Conservation (phyloP, 2,113 vertebrate genomes). For the Saccopteryx leptura region DNA sequence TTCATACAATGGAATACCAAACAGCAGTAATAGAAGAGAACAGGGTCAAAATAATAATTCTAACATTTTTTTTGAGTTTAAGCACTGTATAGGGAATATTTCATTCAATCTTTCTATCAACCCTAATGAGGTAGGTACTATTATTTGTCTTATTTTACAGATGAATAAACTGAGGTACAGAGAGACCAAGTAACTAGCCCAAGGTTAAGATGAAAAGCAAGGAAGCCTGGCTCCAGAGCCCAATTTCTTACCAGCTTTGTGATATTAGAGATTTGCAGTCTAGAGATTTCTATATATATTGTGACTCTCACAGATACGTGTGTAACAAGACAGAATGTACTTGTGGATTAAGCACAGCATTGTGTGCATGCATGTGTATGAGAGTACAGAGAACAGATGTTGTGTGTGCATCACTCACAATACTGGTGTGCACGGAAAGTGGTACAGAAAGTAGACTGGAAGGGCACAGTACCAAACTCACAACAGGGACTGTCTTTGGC, state of each 20-base stretch:
- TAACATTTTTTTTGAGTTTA: background rate
- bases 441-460: background rate
- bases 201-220: constrained; percentile 42
- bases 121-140: background rate
- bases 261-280: background rate
- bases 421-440: background rate
- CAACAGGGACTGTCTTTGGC: background rate
- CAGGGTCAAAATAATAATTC: background rate
- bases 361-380: background rate
- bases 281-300: background rate
- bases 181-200: background rate
- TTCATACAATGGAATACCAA: background rate
- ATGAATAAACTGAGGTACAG: background rate
- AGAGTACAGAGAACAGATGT: background rate
- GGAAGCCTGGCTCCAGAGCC: background rate
- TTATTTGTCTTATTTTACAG: constrained; percentile 3
- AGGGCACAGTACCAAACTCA: background rate
- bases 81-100: background rate
- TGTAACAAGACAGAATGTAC: background rate
- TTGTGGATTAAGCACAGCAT: background rate
- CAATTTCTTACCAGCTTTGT: background rate
- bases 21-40: background rate
- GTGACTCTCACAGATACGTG: background rate
- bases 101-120: background rate
- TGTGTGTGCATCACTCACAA: background rate